Evolutionary conservation across 2,113 vertebrate species (phyloP).

Genomic region (Alces alces): DNA sequence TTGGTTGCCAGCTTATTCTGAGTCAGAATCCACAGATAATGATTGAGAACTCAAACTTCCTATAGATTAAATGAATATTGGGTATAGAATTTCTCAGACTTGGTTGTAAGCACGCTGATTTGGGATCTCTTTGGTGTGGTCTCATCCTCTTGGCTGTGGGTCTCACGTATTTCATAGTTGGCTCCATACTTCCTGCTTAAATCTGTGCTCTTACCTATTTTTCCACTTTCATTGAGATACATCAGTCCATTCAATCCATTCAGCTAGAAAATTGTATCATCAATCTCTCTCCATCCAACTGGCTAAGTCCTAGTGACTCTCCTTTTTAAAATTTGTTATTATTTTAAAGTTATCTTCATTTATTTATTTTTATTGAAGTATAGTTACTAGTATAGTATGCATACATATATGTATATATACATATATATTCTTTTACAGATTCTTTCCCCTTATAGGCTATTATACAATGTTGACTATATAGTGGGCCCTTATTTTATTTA

Average conservation of each 20-base stretch:
- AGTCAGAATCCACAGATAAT: neutral
- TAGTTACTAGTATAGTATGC: neutral
- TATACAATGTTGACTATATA: neutral
- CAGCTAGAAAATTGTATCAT: neutral
- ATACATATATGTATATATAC: neutral
- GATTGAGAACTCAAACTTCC: neutral
- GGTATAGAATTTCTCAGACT: neutral
- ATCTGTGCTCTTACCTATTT: conserved; percentile 34
- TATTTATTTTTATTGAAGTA: neutral
- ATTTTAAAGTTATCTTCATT: neutral
- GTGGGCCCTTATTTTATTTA: neutral
- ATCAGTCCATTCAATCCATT: conserved; percentile 26
- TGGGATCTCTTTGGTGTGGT: neutral
- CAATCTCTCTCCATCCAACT: neutral
- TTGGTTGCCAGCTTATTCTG: neutral
- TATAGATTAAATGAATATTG: neutral
- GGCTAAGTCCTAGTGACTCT: neutral
- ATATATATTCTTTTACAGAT: neutral
- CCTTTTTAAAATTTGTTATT: neutral
- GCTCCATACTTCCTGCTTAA: conserved; percentile 28
- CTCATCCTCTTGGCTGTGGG: neutral
- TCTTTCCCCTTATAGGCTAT: neutral
- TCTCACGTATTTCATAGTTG: conserved; percentile 32
- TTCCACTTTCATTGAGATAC: conserved; percentile 27
- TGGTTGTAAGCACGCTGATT: neutral